Base-by-base conservation (phyloP, 2,888 invertebrate genomes). In the Macrophya alboannulata region DNA sequence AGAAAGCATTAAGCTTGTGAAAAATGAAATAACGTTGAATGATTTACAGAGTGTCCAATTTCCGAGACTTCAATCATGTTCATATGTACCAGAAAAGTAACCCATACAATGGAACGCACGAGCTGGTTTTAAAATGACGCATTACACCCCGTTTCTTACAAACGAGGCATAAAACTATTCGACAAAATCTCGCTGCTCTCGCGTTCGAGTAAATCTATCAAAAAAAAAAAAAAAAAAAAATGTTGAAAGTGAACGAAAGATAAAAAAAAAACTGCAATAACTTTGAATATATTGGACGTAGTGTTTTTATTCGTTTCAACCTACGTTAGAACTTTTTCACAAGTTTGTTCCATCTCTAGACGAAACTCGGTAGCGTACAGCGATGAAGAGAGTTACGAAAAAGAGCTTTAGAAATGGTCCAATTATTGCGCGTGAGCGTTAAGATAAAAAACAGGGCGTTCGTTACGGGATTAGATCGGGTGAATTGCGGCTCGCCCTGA, bases 371-470 rank as follows among this genome's bases (percentile, higher is more conserved):
- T 74, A 43, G 10, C 37, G 68, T 17, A 74, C 12, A 45, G n/a
- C 45, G 43, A 74, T n/a, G 31, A 55, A 37, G 45, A 77, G 17
- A 37, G 51, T 37, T 40, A 21, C n/a, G 62, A 40, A 43, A 62
- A n/a, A 62, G 45, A 62, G 62, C 62, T 81, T 81, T 51, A 65
- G 59, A 81, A 81, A 62, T 43, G 43, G 17, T 65, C 62, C 81
- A 81, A 81, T 81, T 81, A 81, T 62, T 81, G 59, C 81, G 62
- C 81, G 62, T 62, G 59, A 62, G 45, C 81, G 62, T 62, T 62
- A 48, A 62, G 81, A 62, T 81, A 62, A 81, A 81, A 81, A 62
- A 43, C n/a, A 31, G 40, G 25, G 81, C 81, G 37, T 81, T 62
- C 81, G 81, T 65, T 65, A 45, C 81, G 65, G 81, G 51, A 81